phyloP scores from a whole-genome alignment of 2,113 vertebrate species.

The Ploceus nigricollis region DNA sequence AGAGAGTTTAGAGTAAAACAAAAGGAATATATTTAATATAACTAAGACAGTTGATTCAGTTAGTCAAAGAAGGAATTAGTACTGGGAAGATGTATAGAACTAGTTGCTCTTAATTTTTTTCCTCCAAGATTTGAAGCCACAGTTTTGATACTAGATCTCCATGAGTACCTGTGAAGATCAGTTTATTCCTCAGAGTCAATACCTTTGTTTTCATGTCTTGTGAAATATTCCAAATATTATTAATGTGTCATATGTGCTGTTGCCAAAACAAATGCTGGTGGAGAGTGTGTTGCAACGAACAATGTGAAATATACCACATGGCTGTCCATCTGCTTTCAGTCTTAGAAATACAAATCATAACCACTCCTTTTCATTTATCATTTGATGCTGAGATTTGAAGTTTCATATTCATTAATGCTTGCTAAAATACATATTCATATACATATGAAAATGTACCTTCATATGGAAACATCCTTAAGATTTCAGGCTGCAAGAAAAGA shows the following conservation, averaged over 20 bases:
- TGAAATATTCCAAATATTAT: slow-evolving; percentile 20
- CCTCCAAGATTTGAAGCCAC: background rate
- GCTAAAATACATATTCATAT: background rate
- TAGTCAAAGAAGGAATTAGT: background rate
- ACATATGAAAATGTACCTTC: background rate
- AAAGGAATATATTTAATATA: background rate
- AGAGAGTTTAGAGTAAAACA: background rate
- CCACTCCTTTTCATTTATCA: background rate
- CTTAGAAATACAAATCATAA: background rate
- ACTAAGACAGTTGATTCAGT: background rate
- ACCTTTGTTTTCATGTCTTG: background rate
- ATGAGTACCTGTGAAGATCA: background rate
- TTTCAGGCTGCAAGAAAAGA: background rate
- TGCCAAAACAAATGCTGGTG: background rate
- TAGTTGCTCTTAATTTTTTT: background rate
- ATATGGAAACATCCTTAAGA: background rate
- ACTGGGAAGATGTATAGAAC: background rate
- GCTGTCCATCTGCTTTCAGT: slow-evolving; percentile 21
- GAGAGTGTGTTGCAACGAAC: background rate
- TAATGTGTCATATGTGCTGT: background rate
- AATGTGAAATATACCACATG: background rate
- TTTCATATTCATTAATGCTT: background rate
- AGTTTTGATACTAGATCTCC: background rate
- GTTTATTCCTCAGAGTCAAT: background rate
- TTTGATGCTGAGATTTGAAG: background rate